These are phyloP conservation scores for Amphipyra tragopoginis DNA, from an alignment of 2,888 invertebrate genomes.

Conservation along the genomic window DNA sequence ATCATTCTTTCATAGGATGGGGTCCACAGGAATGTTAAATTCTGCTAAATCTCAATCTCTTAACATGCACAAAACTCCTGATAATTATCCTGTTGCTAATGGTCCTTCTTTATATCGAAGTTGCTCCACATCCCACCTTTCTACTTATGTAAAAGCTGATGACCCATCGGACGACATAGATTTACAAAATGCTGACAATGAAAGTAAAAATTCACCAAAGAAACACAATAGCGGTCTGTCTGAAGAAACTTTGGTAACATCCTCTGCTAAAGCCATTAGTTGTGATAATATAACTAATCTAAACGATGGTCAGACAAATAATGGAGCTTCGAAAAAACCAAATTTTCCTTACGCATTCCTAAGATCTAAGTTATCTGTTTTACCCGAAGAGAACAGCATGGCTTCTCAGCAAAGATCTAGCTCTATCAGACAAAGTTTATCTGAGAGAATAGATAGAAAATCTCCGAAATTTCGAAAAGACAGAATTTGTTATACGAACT, in stretches of 20 bases:
- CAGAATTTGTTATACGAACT: conserved; percentile 83
- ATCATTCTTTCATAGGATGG: conserved; percentile 93
- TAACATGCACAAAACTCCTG: conserved; percentile 77
- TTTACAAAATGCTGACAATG: conserved; percentile 86
- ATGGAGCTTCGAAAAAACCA: conserved; percentile 89
- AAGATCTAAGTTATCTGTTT: conserved; percentile 93
- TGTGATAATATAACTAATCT: conserved; percentile 93
- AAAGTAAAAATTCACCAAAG: conserved; percentile 77
- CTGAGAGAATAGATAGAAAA: conserved; percentile 85
- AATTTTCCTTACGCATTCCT: conserved; percentile 94
- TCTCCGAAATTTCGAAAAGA: conserved; percentile 84
- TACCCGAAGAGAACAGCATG: conserved; percentile 93
- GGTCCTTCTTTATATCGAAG: conserved; percentile 91
- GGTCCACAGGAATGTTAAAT: conserved; percentile 94
- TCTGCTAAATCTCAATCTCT: conserved; percentile 87
- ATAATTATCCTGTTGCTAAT: conserved; percentile 82
- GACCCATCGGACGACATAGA: conserved; percentile 95
- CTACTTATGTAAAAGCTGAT: conserved; percentile 94
- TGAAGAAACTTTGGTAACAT: conserved; percentile 80
- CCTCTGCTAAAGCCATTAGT: conserved; percentile 91
- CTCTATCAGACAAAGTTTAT: conserved; percentile 88
- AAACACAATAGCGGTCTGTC: conserved; percentile 73
- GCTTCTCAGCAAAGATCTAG: conserved; percentile 85
- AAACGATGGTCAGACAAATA: conserved; percentile 83
- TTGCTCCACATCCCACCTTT: conserved; percentile 94